Evolutionary conservation across 2,888 invertebrate genomes (phyloP), one percentile per base, ranked within the genome.

Genomic region (Leucania comma): DNA sequence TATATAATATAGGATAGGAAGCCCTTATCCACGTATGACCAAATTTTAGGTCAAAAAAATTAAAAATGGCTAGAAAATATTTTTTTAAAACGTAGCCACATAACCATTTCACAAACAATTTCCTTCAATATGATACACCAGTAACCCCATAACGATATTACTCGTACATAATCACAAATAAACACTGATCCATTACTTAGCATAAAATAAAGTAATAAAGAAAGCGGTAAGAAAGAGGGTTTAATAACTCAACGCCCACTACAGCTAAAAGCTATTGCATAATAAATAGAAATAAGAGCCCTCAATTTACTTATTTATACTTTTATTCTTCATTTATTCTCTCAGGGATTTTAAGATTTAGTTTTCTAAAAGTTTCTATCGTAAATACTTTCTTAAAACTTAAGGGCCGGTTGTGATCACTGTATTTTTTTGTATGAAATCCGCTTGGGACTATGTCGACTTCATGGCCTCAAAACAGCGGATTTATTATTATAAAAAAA

Each of bases 261-360:
- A 32, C 12, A 14, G 69, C 57, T 72, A 10, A 75, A 17, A 75
- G 76, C 42, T 57, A 12, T 35, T 72, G 76, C 48, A 68, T 57
- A 68, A 72, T 72, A 51, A 72, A 72, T 42, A 56, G 20, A n/a
- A 57, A 35, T 57, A 51, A 57, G 20, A 72, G 42, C 17, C 42
- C 17, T 42, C 22, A 22, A 14, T 2, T 50, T 32, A 57, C 48
- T 22, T 67, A 42, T 24, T 74, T 46, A 61, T 24, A 73, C 20
- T 29, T 42, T 12, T 22, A 46, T 26, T 29, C 12, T n/a, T 22
- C 9, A n/a, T 26, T 42, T 29, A 42, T 60, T 35, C 26, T 46
- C 22, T 54, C 46, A 48, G 1, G 17, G 20, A n/a, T 6, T n/a
- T 24, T 48, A 22, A 69, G 2, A 20, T 68, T 9, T 20, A 72